Conservation (phyloP, 1,140 invertebrate species). For the Polypedilum vanderplanki region DNA sequence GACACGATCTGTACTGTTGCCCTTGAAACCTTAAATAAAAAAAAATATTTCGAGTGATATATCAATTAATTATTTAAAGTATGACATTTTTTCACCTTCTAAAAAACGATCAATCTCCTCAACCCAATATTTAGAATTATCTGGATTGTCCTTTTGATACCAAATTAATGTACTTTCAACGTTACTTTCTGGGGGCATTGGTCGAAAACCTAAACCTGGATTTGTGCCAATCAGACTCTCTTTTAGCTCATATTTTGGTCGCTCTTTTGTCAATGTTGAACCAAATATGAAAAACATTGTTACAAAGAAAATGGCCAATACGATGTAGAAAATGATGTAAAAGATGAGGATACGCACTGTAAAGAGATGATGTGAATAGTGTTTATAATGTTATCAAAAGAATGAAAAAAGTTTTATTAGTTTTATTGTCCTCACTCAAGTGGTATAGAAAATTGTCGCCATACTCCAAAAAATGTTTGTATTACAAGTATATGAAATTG, state of each 20-base stretch:
- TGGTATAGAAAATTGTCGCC: too few species aligned
- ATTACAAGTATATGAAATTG: too few species aligned
- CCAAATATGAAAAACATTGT: conserved; percentile 50
- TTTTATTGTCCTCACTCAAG: too few species aligned
- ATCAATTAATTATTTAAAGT: neutral
- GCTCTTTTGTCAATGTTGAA: conserved; percentile 57
- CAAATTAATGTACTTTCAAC: conserved; percentile 91
- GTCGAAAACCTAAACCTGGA: conserved; percentile 89
- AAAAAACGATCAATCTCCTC: conserved; percentile 64
- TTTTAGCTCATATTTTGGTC: conserved; percentile 64
- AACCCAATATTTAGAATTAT: conserved; percentile 74
- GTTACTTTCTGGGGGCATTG: conserved; percentile 79
- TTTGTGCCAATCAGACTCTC: conserved; percentile 78
- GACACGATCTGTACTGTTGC: conserved; percentile 35
- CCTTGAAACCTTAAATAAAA: neutral
- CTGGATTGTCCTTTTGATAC: conserved; percentile 73
- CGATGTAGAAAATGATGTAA: conserved; percentile 71
- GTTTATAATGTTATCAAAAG: too few species aligned
- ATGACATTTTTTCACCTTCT: conserved; percentile 48
- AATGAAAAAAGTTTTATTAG: too few species aligned
- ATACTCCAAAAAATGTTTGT: too few species aligned
- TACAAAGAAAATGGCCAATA: conserved; percentile 62
- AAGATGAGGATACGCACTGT: conserved; percentile 65
- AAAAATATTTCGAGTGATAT: neutral
- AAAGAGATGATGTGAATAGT: neutral